A percentile compares a stretch with the other conserved stretches of the same genome.
phyloP scores from a whole-genome alignment of 37 sponge, comb jelly and placozoan species.

The Beroe ovata region DNA sequence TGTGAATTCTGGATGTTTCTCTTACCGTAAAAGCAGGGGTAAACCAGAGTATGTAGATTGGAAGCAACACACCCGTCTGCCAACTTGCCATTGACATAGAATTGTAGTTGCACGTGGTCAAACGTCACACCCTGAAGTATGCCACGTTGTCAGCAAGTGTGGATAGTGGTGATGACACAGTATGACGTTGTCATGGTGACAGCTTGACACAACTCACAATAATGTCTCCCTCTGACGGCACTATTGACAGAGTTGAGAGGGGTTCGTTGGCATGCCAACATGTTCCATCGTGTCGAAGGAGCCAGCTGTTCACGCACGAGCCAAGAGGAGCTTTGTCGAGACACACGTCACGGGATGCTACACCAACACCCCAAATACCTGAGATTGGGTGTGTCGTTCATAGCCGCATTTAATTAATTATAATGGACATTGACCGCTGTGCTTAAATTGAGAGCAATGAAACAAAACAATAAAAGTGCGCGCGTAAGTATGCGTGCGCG shows the following conservation, averaged over 20 bases:
- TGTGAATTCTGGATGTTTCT: too few species aligned
- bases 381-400: not conserved
- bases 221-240: constrained; percentile 86
- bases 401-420: not conserved
- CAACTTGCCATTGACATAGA: constrained; percentile 95
- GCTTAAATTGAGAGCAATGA: too few species aligned
- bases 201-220: too few species aligned
- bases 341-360: constrained; percentile 78
- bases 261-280: constrained; percentile 83
- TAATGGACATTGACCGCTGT: too few species aligned
- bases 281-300: constrained; percentile 80
- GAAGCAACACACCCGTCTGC: constrained; percentile 81
- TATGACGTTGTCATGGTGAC: too few species aligned
- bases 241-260: constrained; percentile 70
- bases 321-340: constrained; percentile 89
- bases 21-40: constrained; percentile 91
- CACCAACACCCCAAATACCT: constrained; percentile 98
- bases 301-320: constrained; percentile 82
- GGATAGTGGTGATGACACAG: too few species aligned
- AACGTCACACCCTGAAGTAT: constrained; percentile 79
- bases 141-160: not conserved
- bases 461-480: too few species aligned
- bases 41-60: constrained; percentile 81
- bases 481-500: not conserved
- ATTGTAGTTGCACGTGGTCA: constrained; percentile 94